Evolutionary conservation across 2,113 vertebrate genomes (phyloP).

Genomic region (Callocephalon fimbriatum): DNA sequence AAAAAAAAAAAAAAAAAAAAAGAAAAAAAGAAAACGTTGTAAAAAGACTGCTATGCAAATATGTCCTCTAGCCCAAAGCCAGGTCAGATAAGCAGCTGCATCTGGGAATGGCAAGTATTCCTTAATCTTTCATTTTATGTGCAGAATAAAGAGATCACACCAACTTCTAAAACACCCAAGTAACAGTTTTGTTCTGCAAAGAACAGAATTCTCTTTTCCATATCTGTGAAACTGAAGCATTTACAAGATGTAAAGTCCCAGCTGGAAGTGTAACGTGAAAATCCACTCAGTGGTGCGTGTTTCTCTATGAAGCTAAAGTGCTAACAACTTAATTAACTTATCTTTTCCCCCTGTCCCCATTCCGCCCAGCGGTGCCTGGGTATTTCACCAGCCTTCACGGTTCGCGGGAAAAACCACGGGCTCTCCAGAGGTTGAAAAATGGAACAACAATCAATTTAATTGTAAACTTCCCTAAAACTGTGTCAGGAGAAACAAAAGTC

Average conservation of each 20-base stretch:
- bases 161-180: background rate
- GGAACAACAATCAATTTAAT: background rate
- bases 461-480: background rate
- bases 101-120: background rate
- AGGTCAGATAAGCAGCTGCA: background rate
- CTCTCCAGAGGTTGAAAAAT: background rate
- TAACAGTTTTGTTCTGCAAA: slow-evolving; percentile 20
- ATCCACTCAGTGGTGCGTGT: background rate
- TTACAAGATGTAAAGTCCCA: slow-evolving; percentile 21
- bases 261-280: background rate
- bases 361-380: background rate
- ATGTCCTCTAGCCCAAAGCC: background rate
- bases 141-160: slow-evolving; percentile 21
- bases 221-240: slow-evolving; percentile 11
- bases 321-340: background rate
- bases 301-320: slow-evolving; percentile 14
- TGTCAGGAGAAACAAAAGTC: background rate
- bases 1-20: background rate
- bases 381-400: background rate
- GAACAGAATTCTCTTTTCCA: background rate
- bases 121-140: slow-evolving; percentile 26
- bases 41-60: background rate
- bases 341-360: background rate
- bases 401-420: background rate
- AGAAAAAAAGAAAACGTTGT: background rate